phyloP scores from a whole-genome alignment of 2,888 invertebrate genomes.

The Chromoteleia sp. region DNA sequence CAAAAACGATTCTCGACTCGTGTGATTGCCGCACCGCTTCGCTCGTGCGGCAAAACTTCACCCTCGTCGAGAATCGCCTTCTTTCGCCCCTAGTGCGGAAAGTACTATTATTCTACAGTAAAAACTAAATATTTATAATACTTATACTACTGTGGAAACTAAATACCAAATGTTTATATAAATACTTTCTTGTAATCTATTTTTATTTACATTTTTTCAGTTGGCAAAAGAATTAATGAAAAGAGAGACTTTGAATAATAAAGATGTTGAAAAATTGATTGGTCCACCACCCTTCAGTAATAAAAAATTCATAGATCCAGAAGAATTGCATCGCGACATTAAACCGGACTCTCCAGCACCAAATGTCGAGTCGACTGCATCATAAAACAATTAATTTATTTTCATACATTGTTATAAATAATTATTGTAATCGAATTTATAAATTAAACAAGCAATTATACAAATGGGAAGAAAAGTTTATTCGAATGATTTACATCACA shows the following conservation, averaged over 20 bases:
- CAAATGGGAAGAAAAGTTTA: constrained; percentile 10
- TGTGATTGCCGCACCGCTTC: too few relatives aligned
- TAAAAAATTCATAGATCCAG: constrained; percentile 90
- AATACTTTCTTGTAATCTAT: too few relatives aligned
- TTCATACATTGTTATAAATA: not conserved
- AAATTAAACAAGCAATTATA: constrained; percentile 4
- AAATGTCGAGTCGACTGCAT: constrained; percentile 6
- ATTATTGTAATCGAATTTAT: not conserved
- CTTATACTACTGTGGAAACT: too few relatives aligned
- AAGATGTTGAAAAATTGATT: constrained; percentile 94
- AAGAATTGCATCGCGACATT: constrained; percentile 89
- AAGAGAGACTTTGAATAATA: constrained; percentile 96
- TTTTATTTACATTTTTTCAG: too few relatives aligned
- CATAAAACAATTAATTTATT: constrained; percentile 39
- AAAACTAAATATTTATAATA: too few relatives aligned
- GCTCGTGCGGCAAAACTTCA: too few relatives aligned
- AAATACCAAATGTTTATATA: too few relatives aligned
- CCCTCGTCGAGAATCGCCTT: too few relatives aligned
- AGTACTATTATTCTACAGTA: too few relatives aligned
- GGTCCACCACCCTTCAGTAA: constrained; percentile 94
- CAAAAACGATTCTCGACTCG: too few relatives aligned
- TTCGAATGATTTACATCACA: constrained; percentile 1
- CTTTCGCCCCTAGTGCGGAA: too few relatives aligned
- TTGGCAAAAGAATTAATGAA: constrained; percentile 94
- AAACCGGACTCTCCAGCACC: constrained; percentile 53